phyloP scores from a whole-genome alignment of 2,888 invertebrate genomes.

The Erebia ligea region DNA sequence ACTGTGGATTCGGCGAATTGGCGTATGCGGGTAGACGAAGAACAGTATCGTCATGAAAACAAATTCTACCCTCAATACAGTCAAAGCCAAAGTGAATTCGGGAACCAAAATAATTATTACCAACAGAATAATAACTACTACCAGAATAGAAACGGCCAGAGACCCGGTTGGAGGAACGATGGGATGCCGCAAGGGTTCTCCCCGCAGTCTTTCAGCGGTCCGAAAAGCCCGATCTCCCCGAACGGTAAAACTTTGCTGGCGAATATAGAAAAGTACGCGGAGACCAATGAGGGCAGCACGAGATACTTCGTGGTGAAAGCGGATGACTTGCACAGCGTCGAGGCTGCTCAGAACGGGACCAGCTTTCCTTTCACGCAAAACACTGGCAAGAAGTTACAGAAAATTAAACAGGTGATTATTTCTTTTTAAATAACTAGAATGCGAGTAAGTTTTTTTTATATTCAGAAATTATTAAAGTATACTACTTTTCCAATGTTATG shows the following conservation, averaged over 20 bases:
- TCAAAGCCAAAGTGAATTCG: slow-evolving; percentile 55
- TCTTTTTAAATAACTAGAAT: too few relatives aligned
- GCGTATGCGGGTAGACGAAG: slow-evolving; percentile 60
- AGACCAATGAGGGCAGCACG: slow-evolving; percentile 50
- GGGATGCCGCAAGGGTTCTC: slow-evolving; percentile 56
- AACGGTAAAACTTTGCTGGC: slow-evolving; percentile 65
- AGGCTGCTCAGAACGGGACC: slow-evolving; percentile 79
- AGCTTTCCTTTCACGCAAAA: slow-evolving; percentile 84
- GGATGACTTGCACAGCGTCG: slow-evolving; percentile 80
- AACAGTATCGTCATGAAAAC: slow-evolving; percentile 56
- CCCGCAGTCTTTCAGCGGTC: slow-evolving; percentile 56
- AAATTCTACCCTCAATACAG: slow-evolving; percentile 56
- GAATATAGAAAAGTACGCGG: slow-evolving; percentile 69
- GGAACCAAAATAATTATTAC: slow-evolving; percentile 50
- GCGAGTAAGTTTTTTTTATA: too few relatives aligned
- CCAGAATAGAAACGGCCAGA: slow-evolving; percentile 56
- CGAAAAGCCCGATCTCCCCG: slow-evolving; percentile 68
- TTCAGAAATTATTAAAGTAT: too few relatives aligned
- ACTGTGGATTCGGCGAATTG: slow-evolving; percentile 81
- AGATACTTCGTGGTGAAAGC: slow-evolving; percentile 85
- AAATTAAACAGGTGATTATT: slow-evolving; percentile 79
- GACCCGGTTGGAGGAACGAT: slow-evolving; percentile 54
- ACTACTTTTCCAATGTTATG: too few relatives aligned
- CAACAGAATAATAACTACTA: slow-evolving; percentile 51
- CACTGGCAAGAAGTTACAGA: slow-evolving; percentile 84